Base-by-base conservation (phyloP, 2,113 vertebrate genomes). In the Tapirus terrestris region DNA sequence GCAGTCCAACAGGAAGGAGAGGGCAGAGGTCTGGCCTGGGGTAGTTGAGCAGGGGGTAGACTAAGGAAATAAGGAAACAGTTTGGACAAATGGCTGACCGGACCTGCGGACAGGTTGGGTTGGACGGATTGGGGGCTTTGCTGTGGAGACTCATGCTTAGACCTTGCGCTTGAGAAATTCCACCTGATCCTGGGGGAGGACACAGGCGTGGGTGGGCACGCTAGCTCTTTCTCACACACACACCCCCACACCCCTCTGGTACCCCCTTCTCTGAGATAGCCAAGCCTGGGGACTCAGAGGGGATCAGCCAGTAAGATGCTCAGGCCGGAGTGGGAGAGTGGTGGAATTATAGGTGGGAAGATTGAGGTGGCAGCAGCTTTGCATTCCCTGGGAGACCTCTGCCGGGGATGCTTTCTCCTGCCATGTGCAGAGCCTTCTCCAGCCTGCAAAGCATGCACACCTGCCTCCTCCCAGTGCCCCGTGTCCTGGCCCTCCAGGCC, bases 371-470 rank as follows among this genome's bases (percentile, higher is more conserved):
- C 33, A 4, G 39, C 21, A n/a, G 18, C 58, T 83, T 5, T 33
- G 14, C 43, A 31, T 84, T 65, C 21, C 21, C 2, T 18, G 56
- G 51, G 48, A 92, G 48, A 58, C 68, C n/a, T 48, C 0, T 0
- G 21, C 51, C n/a, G 2, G 5, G 23, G 51, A 43, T 77, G 36
- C 53, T 67, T 43, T 60, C n/a, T 82, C 33, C n/a, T 1, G 0
- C 36, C 4, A 4, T 48, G 63, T 83, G 43, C 25, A 43, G 83
- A 72, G 33, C 27, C 7, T 73, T 31, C 31, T 48, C 11, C 39
- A 67, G 75, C 33, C n/a, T 25, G 39, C 31, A 31, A 7, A 17
- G 18, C 6, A 0, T 6, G 1, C 3, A 1, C 0, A 13, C 43
- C n/a, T 56, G 70, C n/a, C 21, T 8, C 39, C 16, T 86, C 31